A percentile compares a stretch with the other conserved stretches of the same genome.
Evolutionary conservation across 2,797 vertebrate genomes (phyloP).

Genomic region (Chiroxiphia lanceolata): DNA sequence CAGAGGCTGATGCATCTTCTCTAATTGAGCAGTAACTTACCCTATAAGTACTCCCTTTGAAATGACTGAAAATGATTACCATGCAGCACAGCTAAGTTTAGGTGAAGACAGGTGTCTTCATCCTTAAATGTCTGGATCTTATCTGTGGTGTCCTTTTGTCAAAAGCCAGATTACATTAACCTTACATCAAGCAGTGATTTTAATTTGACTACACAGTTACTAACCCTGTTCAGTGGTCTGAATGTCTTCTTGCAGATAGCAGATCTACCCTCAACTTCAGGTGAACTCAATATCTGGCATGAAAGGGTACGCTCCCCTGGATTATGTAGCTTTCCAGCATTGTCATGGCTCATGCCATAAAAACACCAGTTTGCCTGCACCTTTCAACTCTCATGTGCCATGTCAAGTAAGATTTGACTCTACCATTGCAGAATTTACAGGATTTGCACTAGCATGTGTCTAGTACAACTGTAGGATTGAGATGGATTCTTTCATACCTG

Average conservation of each 20-base stretch:
- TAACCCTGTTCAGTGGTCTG: neutral
- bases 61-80: neutral
- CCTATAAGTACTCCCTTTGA: neutral
- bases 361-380: neutral
- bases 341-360: neutral
- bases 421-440: neutral
- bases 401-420: neutral
- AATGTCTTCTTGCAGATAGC: neutral
- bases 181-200: neutral
- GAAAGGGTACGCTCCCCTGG: neutral
- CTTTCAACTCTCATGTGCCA: neutral
- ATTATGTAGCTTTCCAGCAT: neutral
- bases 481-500: neutral
- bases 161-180: neutral
- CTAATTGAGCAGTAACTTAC: neutral
- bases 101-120: neutral
- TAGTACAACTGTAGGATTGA: neutral
- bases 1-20: slow-evolving; percentile 4
- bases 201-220: neutral
- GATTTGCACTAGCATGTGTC: neutral
- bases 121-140: neutral
- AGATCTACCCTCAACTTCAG: neutral
- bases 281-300: neutral
- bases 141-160: neutral
- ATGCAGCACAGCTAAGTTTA: neutral